Evolutionary conservation across 2,797 vertebrate species (phyloP), one percentile per base, ranked within the genome.

Genomic region (Taenioides sp.): DNA sequence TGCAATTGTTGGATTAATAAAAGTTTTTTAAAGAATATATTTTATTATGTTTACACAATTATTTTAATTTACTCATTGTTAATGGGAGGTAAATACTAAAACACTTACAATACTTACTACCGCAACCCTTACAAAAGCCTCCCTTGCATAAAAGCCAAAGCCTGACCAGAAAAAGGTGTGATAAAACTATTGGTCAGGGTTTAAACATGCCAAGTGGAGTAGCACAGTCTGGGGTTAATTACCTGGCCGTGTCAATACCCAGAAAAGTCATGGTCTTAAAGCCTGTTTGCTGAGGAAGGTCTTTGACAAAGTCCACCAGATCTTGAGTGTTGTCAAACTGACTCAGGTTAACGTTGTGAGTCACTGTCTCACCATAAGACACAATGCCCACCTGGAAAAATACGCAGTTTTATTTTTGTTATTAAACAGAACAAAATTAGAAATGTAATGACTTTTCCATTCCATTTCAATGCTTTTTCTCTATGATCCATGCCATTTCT

Each of bases 161-260:
- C 47, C 64, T 61, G 20, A 65, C 49, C 65, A 55, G 7, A 7
- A 73, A 67, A 31, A 69, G 2, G 49, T 40, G 59, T 64, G 27
- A 0, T 6, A 67, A 47, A 72, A 5, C 1, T 43, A 17, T 52
- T 47, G 43, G 12, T 23, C 0, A 1, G 20, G 0, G 3, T 65
- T 37, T 34, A 20, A 43, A 28, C 4, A 28, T 11, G 4, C 16
- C 65, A 14, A 64, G 34, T 71, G 52, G 14, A 73, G 31, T 18
- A 5, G 20, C 17, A 47, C 28, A 11, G 25, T 23, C 20, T 16
- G 12, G 7, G 37, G 63, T 27, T 34, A 22, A 16, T 0, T 94
- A 98, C 98, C 97, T 96, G 86, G 98, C 97, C 0, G 91, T 96
- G 12, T 99, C 95, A 69, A 99, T 98, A 66, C 95, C 97, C 67